Conservation (phyloP, 2,888 invertebrate species). For the Ophion slaviceki region DNA sequence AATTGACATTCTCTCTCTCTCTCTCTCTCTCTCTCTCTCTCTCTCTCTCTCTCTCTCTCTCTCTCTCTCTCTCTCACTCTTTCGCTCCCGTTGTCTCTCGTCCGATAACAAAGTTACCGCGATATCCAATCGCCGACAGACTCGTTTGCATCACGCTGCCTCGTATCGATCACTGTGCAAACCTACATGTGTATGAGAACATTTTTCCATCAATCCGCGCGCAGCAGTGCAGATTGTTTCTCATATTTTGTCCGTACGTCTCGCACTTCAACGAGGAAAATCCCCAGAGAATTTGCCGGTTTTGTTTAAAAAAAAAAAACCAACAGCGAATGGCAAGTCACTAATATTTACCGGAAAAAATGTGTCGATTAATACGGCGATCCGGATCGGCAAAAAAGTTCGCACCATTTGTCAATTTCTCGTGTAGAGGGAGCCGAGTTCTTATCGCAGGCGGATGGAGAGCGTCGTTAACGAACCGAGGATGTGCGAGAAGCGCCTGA, state of each 20-base stretch:
- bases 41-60: conserved; percentile 1
- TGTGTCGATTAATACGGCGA: not conserved
- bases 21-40: not conserved
- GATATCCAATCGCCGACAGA: conserved; percentile 59
- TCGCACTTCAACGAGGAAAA: too few relatives aligned
- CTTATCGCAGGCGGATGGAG: not conserved
- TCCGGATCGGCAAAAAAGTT: not conserved
- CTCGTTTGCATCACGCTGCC: conserved; percentile 46
- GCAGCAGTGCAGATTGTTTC: conserved; percentile 3
- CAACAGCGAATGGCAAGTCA: too few relatives aligned
- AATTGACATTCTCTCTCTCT: conserved; percentile 60
- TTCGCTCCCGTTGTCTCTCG: conserved; percentile 36
- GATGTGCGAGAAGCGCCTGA: not conserved
- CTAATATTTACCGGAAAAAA: too few relatives aligned
- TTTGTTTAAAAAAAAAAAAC: too few relatives aligned
- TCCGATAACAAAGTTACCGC: conserved; percentile 63
- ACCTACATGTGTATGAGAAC: conserved; percentile 1
- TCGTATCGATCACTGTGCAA: conserved; percentile 33
- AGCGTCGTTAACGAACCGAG: not conserved
- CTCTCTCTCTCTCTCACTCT: conserved; percentile 21
- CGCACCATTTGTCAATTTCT: not conserved
- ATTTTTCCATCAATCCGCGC: conserved; percentile 37
- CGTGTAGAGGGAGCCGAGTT: not conserved
- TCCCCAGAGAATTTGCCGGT: too few relatives aligned
- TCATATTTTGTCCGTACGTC: conserved; percentile 2